Evolutionary conservation across 2,888 invertebrate species (phyloP).

Genomic region (Ennomos erosarius): DNA sequence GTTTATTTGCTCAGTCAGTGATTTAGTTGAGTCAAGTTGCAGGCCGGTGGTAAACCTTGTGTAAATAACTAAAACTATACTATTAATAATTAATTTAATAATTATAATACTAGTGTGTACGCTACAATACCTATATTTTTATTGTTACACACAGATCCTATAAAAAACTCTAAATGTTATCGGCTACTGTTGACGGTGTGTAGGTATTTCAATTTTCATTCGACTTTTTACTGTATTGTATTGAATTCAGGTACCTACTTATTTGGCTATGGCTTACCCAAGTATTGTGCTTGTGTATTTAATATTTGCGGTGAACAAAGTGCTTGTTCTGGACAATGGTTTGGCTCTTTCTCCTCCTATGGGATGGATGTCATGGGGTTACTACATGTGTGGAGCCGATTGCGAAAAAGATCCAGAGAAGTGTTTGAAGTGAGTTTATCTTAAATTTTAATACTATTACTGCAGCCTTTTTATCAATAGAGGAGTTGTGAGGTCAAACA

Average conservation of each 20-base stretch:
- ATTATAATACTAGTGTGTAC: too few relatives aligned
- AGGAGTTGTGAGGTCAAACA: too few relatives aligned
- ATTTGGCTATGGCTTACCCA: constrained; percentile 21
- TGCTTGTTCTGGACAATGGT: constrained; percentile 84
- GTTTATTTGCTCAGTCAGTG: too few relatives aligned
- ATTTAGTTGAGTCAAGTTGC: too few relatives aligned
- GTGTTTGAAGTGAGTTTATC: constrained; percentile 85
- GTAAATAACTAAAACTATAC: too few relatives aligned
- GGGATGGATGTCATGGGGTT: constrained; percentile 91
- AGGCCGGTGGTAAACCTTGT: too few relatives aligned
- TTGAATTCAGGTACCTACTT: constrained; percentile 7
- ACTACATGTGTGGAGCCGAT: constrained; percentile 86
- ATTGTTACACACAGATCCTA: too few relatives aligned
- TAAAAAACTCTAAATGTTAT: too few relatives aligned
- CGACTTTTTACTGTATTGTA: constrained; percentile 16
- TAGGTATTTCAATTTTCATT: too few relatives aligned
- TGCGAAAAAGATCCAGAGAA: constrained; percentile 85
- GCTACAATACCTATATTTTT: too few relatives aligned
- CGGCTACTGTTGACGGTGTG: constrained; percentile 20
- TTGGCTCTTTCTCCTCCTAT: constrained; percentile 88
- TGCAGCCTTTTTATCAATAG: too few relatives aligned
- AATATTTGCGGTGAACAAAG: constrained; percentile 47
- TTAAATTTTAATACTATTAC: constrained; percentile 1
- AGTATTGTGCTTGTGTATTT: constrained; percentile 33
- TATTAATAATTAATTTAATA: too few relatives aligned